These are phyloP conservation scores for Deilephila elpenor DNA, from an alignment of 2,888 invertebrate genomes.

Conservation along the genomic window DNA sequence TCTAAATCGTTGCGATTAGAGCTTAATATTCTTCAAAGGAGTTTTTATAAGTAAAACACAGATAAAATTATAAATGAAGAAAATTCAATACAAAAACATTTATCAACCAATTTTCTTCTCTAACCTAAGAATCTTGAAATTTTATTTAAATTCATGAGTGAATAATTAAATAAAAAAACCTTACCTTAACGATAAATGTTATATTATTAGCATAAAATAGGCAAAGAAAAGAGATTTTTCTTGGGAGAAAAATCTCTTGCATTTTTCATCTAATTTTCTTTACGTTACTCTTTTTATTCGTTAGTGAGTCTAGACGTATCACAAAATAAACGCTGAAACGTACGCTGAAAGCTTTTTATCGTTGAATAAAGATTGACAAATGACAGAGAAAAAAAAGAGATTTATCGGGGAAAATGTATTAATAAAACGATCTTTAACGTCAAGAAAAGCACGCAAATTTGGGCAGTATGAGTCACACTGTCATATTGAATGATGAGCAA, in stretches of 20 bases:
- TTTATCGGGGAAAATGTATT: slow-evolving; percentile 62
- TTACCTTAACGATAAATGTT: neutral
- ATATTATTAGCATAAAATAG: neutral
- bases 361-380: slow-evolving; percentile 74
- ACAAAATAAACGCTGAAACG: slow-evolving; percentile 53
- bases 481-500: slow-evolving; percentile 27
- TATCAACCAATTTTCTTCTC: neutral
- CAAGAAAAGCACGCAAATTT: slow-evolving; percentile 39
- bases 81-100: neutral
- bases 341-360: slow-evolving; percentile 61
- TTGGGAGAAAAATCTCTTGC: neutral
- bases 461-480: slow-evolving; percentile 39
- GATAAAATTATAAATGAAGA: too few species aligned
- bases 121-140: neutral
- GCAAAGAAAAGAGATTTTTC: neutral
- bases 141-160: neutral
- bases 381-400: slow-evolving; percentile 57
- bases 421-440: slow-evolving; percentile 60
- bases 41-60: too few species aligned
- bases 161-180: neutral
- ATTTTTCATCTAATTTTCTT: slow-evolving; percentile 5
- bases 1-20: too few species aligned
- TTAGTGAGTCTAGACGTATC: slow-evolving; percentile 23
- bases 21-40: too few species aligned
- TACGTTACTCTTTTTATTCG: slow-evolving; percentile 15